Evolutionary conservation across 2,797 vertebrate genomes (phyloP).

Genomic region (Siniperca scherzeri): DNA sequence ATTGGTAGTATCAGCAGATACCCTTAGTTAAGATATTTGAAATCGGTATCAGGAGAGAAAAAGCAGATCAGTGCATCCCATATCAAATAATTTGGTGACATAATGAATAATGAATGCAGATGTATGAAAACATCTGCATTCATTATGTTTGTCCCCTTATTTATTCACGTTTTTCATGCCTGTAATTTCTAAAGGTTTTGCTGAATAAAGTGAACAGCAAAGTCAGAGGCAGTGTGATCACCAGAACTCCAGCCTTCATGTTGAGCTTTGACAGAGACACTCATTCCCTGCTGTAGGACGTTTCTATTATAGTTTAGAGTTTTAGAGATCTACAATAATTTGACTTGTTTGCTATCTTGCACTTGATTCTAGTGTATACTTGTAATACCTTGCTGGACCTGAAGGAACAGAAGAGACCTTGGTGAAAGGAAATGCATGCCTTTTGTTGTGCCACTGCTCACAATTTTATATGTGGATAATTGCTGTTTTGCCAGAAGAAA

Average conservation of each 20-base stretch:
- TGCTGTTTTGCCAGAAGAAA: background rate
- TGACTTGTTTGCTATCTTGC: background rate
- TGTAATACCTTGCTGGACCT: background rate
- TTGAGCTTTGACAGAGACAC: background rate
- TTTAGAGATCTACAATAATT: conserved; percentile 4
- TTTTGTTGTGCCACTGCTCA: background rate
- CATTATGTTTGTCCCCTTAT: background rate
- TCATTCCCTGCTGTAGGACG: background rate
- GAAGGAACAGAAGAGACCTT: background rate
- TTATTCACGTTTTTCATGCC: background rate
- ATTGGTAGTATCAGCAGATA: too few species aligned
- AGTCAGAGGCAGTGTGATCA: background rate
- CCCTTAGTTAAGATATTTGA: background rate
- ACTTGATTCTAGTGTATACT: background rate
- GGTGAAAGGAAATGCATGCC: background rate
- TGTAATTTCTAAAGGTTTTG: background rate
- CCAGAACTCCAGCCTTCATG: background rate
- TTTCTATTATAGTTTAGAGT: background rate
- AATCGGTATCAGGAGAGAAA: background rate
- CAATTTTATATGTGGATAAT: background rate
- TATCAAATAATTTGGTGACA: background rate
- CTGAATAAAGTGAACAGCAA: background rate
- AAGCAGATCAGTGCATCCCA: background rate
- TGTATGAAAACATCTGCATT: background rate
- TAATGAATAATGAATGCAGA: too few species aligned